A percentile compares a stretch with the other conserved stretches of the same genome.
Conservation (phyloP, 2,888 invertebrate genomes). For the Drosophila kuntzei region DNA sequence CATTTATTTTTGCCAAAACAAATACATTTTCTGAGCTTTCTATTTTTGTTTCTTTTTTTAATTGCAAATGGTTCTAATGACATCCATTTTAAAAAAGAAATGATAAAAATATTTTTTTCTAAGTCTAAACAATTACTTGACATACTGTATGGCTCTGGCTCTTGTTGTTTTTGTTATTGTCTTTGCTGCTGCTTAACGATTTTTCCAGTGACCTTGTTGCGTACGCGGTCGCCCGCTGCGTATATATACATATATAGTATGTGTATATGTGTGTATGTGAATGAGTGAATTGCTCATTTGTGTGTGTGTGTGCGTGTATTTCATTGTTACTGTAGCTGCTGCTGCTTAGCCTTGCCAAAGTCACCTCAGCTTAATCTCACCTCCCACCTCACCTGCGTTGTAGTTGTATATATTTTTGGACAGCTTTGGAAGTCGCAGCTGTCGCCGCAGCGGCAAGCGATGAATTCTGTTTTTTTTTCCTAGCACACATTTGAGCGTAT, state of each 20-base stretch:
- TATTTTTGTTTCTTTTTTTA: too few species aligned
- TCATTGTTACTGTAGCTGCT: slow-evolving; percentile 39
- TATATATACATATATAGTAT: slow-evolving; percentile 20
- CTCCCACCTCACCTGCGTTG: slow-evolving; percentile 43
- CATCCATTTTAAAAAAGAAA: too few species aligned
- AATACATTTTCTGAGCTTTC: too few species aligned
- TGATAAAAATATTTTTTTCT: neutral
- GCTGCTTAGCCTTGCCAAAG: slow-evolving; percentile 57
- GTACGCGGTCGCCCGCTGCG: slow-evolving; percentile 75
- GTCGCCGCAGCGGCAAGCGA: slow-evolving; percentile 32
- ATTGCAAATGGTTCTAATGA: too few species aligned
- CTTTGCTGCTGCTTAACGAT: slow-evolving; percentile 79
- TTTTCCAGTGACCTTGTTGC: slow-evolving; percentile 86
- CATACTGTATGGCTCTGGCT: slow-evolving; percentile 18
- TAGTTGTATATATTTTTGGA: slow-evolving; percentile 39
- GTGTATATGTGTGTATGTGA: slow-evolving; percentile 23
- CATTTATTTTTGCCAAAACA: too few species aligned
- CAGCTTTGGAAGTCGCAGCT: slow-evolving; percentile 48
- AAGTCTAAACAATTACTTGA: neutral
- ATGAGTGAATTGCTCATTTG: slow-evolving; percentile 23
- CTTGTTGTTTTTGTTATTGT: slow-evolving; percentile 37
- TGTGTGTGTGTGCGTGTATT: slow-evolving; percentile 44
- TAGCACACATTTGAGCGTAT: slow-evolving; percentile 67
- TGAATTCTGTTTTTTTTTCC: slow-evolving; percentile 31
- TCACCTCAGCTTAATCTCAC: slow-evolving; percentile 28